Conservation (phyloP, 2,888 invertebrate species). For the Oxystoma pomonae region DNA sequence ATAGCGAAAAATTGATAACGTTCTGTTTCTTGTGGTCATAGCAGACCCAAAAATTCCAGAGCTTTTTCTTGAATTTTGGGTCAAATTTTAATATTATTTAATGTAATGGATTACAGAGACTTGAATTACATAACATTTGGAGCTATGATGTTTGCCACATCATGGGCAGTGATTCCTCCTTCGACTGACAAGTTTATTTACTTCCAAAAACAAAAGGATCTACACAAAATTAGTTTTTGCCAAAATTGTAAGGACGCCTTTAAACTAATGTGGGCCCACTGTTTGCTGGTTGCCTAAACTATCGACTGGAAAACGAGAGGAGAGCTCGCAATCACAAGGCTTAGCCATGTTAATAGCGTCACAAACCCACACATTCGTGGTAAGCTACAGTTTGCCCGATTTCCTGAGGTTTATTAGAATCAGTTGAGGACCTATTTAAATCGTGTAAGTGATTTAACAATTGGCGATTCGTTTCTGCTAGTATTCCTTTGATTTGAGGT, state of each 20-base stretch:
- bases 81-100: constrained; percentile 68
- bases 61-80: constrained; percentile 70
- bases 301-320: constrained; percentile 48
- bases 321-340: constrained; percentile 53
- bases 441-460: no score
- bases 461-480: no score
- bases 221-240: constrained; percentile 16
- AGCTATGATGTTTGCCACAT: constrained; percentile 66
- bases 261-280: constrained; percentile 54
- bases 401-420: no score
- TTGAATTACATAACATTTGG: constrained; percentile 77
- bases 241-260: constrained; percentile 45
- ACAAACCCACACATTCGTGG: constrained; percentile 46
- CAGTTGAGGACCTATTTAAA: no score
- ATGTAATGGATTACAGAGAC: constrained; percentile 64
- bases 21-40: no score
- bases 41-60: no score
- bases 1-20: no score
- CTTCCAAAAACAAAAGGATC: constrained; percentile 55
- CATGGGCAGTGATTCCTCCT: constrained; percentile 75
- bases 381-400: constrained; percentile 72
- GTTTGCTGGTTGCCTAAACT: constrained; percentile 50
- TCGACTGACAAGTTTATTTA: constrained; percentile 70
- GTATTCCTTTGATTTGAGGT: no score
- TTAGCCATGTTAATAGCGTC: constrained; percentile 50